Base-by-base conservation (phyloP, 1,140 invertebrate genomes). In the Drosophila paulistorum region DNA sequence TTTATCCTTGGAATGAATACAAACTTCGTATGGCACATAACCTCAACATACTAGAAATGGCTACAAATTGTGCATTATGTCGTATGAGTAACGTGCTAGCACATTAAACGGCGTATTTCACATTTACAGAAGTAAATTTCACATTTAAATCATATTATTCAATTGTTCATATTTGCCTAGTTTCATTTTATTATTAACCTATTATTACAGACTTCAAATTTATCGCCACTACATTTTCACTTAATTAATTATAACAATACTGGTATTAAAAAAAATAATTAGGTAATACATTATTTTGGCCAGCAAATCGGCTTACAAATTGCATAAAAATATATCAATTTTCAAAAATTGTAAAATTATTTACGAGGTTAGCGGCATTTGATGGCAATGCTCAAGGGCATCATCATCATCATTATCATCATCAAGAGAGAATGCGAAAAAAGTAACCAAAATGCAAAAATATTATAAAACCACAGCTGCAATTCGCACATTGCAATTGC, bases 401-500 rank as follows among this genome's bases (percentile, higher is more conserved):
- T 75, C 48, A 51, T 23, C 17, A 51, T 39, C 37, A 39, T 13
- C 37, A 5, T 2, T 0, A 13, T 39, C 37, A 13, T 2, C 35
- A 13, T 39, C 37, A 39, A 5, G 13, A 11, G 37, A 17, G 10
- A 23, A 20, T 23, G 45, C 14, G 14, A 20, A 45, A 7, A 68
- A 68, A 61, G 73, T 57, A 75, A 75, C 72, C 65, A 39, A 60
- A 39, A 39, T 60, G 37, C 35, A 39, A 60, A 68, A 62, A 67
- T 68, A 58, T 51, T 51, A 51, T 51, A 58, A 75, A 75, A 41
- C 65, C 73, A 17, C 73, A 75, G 71, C 42, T 76, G 74, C 59
- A 76, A 69, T 63, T 41, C 17, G 26, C 60, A 45, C 10, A 58
- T 42, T 26, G 59, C 10, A 69, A 69, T 76, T 51, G 68, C 71